Evolutionary conservation across 2,797 vertebrate genomes (phyloP), one percentile per base, ranked within the genome.

Genomic region (Xiphophorus birchmanni): DNA sequence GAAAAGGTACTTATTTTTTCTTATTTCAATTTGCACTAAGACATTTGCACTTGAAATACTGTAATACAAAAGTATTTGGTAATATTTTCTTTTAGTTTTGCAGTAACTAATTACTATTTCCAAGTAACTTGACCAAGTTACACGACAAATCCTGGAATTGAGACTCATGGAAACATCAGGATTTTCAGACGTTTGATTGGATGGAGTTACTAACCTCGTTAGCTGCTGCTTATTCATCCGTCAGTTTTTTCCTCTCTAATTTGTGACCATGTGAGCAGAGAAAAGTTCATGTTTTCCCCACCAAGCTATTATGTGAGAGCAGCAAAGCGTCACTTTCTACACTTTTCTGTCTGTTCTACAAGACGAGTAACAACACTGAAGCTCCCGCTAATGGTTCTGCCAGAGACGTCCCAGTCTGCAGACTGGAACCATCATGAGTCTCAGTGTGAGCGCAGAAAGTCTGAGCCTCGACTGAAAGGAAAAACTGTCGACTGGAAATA

Each of bases 361-460:
- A 87, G 82, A 87, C 75, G 63, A 75, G 80, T 44, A 73, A 88
- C 87, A 87, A 75, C 78, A 75, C 77, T 37, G 40, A 83, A 71
- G 76, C 50, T 9, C 17, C 72, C 37, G 42, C n/a, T 84, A 83
- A 80, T 65, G 76, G 80, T 72, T 82, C 40, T 75, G 76, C 79
- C 63, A 78, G 77, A 80, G 77, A 69, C 17, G 83, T 56, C 17
- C 44, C 47, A 45, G 67, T 74, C 80, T 60, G 58, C 52, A 54
- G 76, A 81, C 75, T 73, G 72, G 87, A 88, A 82, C 82, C 76
- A 37, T 72, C 54, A 73, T 67, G n/a, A n/a, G n/a, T n/a, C n/a
- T n/a, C n/a, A n/a, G n/a, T n/a, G 63, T 26, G 65, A 80, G 54
- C 13, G 23, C n/a, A 79, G 76, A 54, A 58, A 29, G 32, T 58